Evolutionary conservation across 2,113 vertebrate genomes (phyloP).

Genomic region (Acanthochromis polyacanthus): DNA sequence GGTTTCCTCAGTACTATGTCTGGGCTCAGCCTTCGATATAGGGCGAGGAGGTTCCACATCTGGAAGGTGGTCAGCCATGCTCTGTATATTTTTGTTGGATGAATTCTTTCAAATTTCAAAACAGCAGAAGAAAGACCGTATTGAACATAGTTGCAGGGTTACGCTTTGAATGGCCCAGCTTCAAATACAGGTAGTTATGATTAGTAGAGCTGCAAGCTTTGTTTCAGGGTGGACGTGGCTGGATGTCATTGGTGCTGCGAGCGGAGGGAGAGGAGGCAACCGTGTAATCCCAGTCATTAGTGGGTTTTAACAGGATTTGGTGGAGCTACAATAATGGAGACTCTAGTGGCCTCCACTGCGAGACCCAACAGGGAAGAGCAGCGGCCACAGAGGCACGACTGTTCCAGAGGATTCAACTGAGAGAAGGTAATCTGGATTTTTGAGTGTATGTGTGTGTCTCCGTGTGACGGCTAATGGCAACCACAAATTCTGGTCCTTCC

Average conservation of each 20-base stretch:
- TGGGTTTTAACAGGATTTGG: slow-evolving; percentile 84
- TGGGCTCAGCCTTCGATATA: too few species aligned
- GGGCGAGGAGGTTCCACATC: too few species aligned
- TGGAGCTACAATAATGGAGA: slow-evolving; percentile 79
- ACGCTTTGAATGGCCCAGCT: slow-evolving; percentile 5
- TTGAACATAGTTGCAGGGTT: slow-evolving; percentile 1
- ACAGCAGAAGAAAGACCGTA: not conserved
- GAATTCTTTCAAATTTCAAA: not conserved
- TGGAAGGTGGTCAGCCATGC: not conserved
- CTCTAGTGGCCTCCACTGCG: slow-evolving; percentile 77
- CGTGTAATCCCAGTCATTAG: slow-evolving; percentile 84
- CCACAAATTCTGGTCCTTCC: slow-evolving; percentile 52
- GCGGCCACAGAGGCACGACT: slow-evolving; percentile 65
- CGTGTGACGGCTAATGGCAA: slow-evolving; percentile 50
- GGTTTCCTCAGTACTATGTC: too few species aligned
- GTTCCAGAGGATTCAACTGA: slow-evolving; percentile 60
- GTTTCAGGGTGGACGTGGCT: slow-evolving; percentile 66
- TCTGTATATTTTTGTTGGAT: not conserved
- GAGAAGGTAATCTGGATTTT: slow-evolving; percentile 70
- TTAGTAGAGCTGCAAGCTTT: slow-evolving; percentile 41
- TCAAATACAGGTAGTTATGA: slow-evolving; percentile 56
- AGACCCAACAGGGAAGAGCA: slow-evolving; percentile 69
- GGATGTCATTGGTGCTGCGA: slow-evolving; percentile 53
- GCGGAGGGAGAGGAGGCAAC: slow-evolving; percentile 64
- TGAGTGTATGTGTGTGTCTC: slow-evolving; percentile 30